Base-by-base conservation (phyloP, 2,797 vertebrate genomes). In the Furcifer pardalis region DNA sequence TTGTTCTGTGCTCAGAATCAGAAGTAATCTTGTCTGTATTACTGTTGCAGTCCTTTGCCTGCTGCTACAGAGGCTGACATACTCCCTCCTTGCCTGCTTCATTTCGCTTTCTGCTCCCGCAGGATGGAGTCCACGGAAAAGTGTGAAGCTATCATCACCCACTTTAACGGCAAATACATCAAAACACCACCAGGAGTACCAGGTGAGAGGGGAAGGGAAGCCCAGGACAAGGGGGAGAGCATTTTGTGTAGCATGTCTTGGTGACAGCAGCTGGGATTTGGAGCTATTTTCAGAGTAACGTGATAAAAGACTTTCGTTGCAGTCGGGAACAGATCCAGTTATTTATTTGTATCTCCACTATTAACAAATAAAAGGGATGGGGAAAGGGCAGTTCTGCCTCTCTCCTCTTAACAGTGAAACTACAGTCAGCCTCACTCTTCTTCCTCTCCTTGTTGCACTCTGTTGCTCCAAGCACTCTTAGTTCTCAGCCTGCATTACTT, bases 41-140 rank as follows among this genome's bases (percentile, higher is more conserved):
- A n/a, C 37, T 85, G n/a, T 72, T 21, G 37, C 52, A 69, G 1
- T 0, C 23, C 35, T 19, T 40, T 1, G 2, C 35, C 7, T 15
- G 7, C 4, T 32, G 32, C 23, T 69, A 21, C 25, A 37, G 25
- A 52, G 5, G 52, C 13, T 35, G n/a, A 23, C n/a, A 8, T 21
- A 49, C 13, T 1, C n/a, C 0, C 13, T 23, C 69, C 44, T 59
- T 46, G 44, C 71, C 3, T n/a, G 19, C 32, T 87, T 86, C 21
- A 88, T 42, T 32, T 75, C 32, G 5, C 35, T 77, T 77, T 56
- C 19, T 56, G 10, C 83, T 71, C 83, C 89, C 85, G 63, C 88
- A 99, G 98, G 95, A 99, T 99, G 98, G 98, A 99, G 93, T 99
- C 98, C 69, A 99, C 98, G 85, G 98, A 99, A 95, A 99, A 98